A percentile compares a stretch with the other conserved stretches of the same genome.
Evolutionary conservation across 2,888 invertebrate species (phyloP).

Genomic region (Cosmorhoe ocellata): DNA sequence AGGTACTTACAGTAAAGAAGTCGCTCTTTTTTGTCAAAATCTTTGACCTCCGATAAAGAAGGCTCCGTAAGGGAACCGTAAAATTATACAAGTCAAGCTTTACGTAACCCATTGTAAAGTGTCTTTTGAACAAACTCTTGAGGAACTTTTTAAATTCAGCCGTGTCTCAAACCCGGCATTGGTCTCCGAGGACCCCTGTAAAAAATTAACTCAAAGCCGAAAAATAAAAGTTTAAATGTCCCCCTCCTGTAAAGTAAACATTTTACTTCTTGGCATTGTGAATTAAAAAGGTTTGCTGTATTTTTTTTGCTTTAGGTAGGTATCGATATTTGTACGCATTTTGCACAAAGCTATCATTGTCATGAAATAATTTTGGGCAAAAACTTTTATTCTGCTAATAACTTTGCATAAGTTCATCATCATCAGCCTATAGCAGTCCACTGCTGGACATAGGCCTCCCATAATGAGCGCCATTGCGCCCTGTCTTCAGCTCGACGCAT

Average conservation of each 20-base stretch:
- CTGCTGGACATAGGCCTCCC: no score
- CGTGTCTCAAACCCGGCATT: conserved; percentile 73
- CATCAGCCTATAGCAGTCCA: no score
- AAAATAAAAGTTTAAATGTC: conserved; percentile 72
- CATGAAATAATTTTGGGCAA: no score
- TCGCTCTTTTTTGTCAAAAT: conserved; percentile 24
- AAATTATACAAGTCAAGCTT: conserved; percentile 73
- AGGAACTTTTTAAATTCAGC: conserved; percentile 66
- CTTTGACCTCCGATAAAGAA: conserved; percentile 42
- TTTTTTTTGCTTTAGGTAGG: no score
- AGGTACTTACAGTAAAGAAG: no score
- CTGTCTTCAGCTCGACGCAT: no score
- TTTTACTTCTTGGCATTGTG: conserved; percentile 69
- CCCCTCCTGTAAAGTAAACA: conserved; percentile 72
- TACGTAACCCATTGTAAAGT: conserved; percentile 78
- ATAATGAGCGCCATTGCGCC: no score
- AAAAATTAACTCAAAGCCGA: conserved; percentile 76
- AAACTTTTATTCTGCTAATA: no score
- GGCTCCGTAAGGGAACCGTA: conserved; percentile 53
- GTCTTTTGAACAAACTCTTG: conserved; percentile 75
- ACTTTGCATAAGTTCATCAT: no score
- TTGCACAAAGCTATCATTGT: no score
- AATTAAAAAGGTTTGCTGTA: conserved; percentile 34
- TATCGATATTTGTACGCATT: no score
- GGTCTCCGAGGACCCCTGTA: conserved; percentile 69